These are phyloP conservation scores for Megastigmus dorsalis DNA, from an alignment of 2,888 invertebrate genomes.

Conservation along the genomic window DNA sequence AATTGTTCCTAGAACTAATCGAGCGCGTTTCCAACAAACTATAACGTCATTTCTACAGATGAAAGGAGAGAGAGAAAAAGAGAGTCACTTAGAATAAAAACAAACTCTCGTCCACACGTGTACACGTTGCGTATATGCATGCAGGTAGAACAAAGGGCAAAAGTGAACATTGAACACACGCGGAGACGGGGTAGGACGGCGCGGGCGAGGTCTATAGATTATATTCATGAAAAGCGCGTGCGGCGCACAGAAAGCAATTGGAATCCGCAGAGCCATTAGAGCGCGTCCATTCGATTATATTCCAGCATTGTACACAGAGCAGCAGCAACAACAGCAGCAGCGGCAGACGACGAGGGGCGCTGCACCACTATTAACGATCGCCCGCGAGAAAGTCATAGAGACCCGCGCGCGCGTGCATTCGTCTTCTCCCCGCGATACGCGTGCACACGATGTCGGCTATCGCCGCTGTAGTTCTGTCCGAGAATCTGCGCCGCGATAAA, in stretches of 20 bases:
- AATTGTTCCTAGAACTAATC: too few relatives aligned
- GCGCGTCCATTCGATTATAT: constrained; percentile 48
- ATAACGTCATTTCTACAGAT: too few relatives aligned
- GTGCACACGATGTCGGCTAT: too few relatives aligned
- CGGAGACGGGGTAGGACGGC: too few relatives aligned
- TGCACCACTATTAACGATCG: constrained; percentile 26
- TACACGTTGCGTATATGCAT: not conserved
- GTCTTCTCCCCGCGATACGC: not conserved
- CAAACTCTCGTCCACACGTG: not conserved
- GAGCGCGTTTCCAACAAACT: too few relatives aligned
- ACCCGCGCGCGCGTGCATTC: not conserved
- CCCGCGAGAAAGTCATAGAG: constrained; percentile 22
- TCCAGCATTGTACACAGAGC: too few relatives aligned
- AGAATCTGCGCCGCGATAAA: not conserved
- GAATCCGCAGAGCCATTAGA: constrained; percentile 39
- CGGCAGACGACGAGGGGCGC: not conserved
- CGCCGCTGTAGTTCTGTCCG: too few relatives aligned
- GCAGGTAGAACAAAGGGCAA: constrained; percentile 1
- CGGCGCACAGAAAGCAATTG: constrained; percentile 31
- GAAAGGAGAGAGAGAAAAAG: too few relatives aligned
- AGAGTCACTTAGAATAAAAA: too few relatives aligned
- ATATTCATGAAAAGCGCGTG: constrained; percentile 40
- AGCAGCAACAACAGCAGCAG: not conserved
- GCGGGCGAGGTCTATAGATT: constrained; percentile 20
- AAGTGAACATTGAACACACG: too few relatives aligned